Evolutionary conservation across 2,888 invertebrate species (phyloP), one percentile per base, ranked within the genome.

Genomic region (Acleris laterana): DNA sequence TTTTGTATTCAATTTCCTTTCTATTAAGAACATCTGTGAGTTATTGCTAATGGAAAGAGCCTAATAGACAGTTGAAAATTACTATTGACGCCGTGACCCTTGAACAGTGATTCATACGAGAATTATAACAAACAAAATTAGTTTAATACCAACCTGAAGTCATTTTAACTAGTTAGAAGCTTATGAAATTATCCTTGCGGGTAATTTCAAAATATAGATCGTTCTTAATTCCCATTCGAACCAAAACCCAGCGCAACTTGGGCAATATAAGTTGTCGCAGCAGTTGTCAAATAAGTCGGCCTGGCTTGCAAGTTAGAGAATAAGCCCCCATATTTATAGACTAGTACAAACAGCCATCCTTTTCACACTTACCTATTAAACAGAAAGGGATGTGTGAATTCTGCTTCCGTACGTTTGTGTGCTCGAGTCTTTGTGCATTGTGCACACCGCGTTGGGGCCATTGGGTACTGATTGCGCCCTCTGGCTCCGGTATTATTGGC

Each of bases 1-100:
- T 83, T 85, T 80, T 81, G 84, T 82, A 74, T 84, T 80, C 84
- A 84, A 87, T 87, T 85, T 87, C 86, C 87, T 80, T 79, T 82
- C 81, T 78, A 78, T 79, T 80, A 80, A 75, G 74, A 78, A 78
- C 70, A 75, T 81, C 76, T 77, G 74, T 81, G 79, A 85, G 77
- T 83, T 81, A 85, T 80, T 69, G 75, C 57, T 50, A 63, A 70
- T 70, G 58, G 69, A 65, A 67, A 68, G 44, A 61, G 48, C 49
- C 63, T 69, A 61, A 67, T 68, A 50, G 57, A 48, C 42, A 61
- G 17, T 46, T 50, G 49, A 50, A 53, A 49, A 60, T 60, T 60
- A 65, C 59, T 59, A 49, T 28, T 59, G 32, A 22, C 58, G 52
- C 25, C 46, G 58, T 32, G 17, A 50, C 38, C 25, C 25, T 65